Evolutionary conservation across 2,888 invertebrate species (phyloP), one percentile per base, ranked within the genome.

Genomic region (Acleris literana): DNA sequence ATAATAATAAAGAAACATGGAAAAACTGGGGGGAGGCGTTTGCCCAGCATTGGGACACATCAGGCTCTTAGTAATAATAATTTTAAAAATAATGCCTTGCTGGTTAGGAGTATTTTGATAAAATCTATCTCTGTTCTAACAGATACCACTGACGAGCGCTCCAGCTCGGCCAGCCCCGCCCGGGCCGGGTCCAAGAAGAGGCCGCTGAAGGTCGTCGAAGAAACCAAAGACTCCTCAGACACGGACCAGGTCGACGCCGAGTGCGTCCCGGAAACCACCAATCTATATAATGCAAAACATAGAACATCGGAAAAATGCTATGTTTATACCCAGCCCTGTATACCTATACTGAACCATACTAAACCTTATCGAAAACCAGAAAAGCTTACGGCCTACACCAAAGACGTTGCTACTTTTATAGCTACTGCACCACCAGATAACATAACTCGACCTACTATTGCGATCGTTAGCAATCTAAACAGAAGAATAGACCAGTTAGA

Each of bases 401-500:
- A 80, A 70, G 87, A 88, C 81, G 78, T 82, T 69, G 81, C 83
- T 48, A 87, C 87, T 56, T 76, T 84, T 57, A 82, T 85, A 60
- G 73, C 80, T 61, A 82, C 84, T 62, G 79, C 83, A 57, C 83
- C 83, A n/a, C 81, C 85, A 68, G 75, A 80, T 66, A 78, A 75
- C n/a, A 68, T 73, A 18, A 70, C 72, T 39, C 71, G 76, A 57
- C 75, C 79, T 49, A 65, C 69, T 74, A 70, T 61, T 77, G 78
- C 53, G 75, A 66, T 62, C 25, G 33, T 89, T 62, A 71, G 75
- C 46, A 82, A 79, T 68, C 77, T 90, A 68, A 76, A 82, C 66
- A 84, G 83, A 73, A 82, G 86, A 80, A 81, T 91, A 70, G 81
- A 88, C 70, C 71, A 83, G 52, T 78, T 92, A 72, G 88, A 90